These are phyloP conservation scores for Botia almorhae DNA, from an alignment of 2,797 vertebrate genomes.

Conservation along the genomic window DNA sequence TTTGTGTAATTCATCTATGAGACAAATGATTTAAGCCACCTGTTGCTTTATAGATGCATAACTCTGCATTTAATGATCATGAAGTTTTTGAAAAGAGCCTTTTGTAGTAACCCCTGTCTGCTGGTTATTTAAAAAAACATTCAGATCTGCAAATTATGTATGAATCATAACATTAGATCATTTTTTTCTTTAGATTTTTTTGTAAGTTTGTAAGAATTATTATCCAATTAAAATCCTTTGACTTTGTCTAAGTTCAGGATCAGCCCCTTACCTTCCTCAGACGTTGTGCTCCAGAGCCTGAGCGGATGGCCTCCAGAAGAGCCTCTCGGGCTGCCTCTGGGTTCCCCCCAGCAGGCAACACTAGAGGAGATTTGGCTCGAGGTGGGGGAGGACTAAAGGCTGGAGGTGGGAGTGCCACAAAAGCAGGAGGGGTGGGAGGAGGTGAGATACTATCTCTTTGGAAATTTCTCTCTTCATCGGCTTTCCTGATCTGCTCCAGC, in stretches of 20 bases:
- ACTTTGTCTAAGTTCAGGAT: neutral
- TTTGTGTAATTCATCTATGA: neutral
- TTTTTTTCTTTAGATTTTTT: no score
- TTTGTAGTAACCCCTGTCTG: no score
- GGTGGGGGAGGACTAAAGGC: slow-evolving; percentile 56
- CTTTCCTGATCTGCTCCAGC: slow-evolving; percentile 75
- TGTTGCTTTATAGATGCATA: no score
- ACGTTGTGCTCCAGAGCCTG: slow-evolving; percentile 85
- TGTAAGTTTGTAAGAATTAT: no score
- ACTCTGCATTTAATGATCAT: no score
- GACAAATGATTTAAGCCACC: no score
- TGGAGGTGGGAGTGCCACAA: slow-evolving; percentile 43
- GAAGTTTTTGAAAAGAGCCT: no score
- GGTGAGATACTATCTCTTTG: slow-evolving; percentile 56
- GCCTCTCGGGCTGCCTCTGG: slow-evolving; percentile 79
- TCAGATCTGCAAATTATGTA: no score
- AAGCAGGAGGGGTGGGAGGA: slow-evolving; percentile 19
- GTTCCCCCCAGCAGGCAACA: slow-evolving; percentile 58
- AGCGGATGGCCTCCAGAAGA: slow-evolving; percentile 91
- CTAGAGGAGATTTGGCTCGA: slow-evolving; percentile 58
- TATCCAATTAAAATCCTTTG: no score
- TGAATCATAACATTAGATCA: no score
- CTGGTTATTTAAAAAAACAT: no score
- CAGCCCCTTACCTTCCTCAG: slow-evolving; percentile 86
- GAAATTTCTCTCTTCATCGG: slow-evolving; percentile 50